Evolutionary conservation across 2,113 vertebrate species (phyloP), one percentile per base, ranked within the genome.

Genomic region (Crotophaga sulcirostris): DNA sequence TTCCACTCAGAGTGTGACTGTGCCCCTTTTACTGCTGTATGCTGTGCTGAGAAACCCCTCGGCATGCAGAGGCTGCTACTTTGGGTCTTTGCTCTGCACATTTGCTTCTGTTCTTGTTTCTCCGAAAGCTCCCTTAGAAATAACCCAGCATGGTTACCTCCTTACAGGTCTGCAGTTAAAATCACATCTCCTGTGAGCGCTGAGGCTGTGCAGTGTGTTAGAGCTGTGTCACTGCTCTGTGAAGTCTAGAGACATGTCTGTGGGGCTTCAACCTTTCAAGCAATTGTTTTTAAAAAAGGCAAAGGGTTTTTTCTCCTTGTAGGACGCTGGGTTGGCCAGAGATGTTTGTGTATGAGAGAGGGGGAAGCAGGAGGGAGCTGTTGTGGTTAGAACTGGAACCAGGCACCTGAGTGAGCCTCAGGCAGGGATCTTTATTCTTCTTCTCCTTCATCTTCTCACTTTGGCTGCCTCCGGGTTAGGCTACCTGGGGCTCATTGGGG

Each of bases 101-200:
- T 82, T 67, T 90, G 8, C n/a, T 34, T 18, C 42, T 82, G 31
- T 16, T 84, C 36, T 44, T 62, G 29, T 69, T 85, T 88, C 34
- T 74, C 36, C 16, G 6, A 4, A 14, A 63, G 34, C 7, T 47
- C 24, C 54, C 12, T 21, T 15, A 26, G 74, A 69, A 79, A 24
- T 47, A 10, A 13, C 0, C 0, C 19, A 45, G 79, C 6, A 0
- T 40, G 28, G 2, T 20, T 18, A 15, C 18, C 40, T 54, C 77
- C 13, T 0, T 24, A 1, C 45, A 34, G 79, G 44, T 58, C 36
- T 70, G 23, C 42, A 18, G 90, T 24, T 90, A 67, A 76, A 84
- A 45, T 54, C 45, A 2, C 69, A 7, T 75, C 51, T 16, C 4
- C 24, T 51, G 55, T 0, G 0, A 77, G 79, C 15, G 55, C 72